Evolutionary conservation across 2,797 vertebrate species (phyloP).

Genomic region (Ibycter americanus): DNA sequence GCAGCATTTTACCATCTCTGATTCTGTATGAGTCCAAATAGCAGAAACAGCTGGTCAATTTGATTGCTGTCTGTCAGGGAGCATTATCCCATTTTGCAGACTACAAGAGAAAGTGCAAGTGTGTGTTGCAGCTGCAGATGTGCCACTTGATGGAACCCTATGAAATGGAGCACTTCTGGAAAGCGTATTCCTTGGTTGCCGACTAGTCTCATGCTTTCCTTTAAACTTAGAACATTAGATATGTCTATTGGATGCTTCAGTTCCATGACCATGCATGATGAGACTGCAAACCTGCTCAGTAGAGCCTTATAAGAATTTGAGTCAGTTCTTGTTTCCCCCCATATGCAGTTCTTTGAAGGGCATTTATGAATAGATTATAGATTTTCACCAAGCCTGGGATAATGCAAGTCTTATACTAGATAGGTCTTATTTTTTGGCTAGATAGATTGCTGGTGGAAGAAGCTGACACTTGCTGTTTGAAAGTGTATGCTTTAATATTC

Average conservation of each 20-base stretch:
- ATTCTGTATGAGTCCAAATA: not conserved
- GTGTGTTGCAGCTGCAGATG: not conserved
- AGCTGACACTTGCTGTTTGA: not conserved
- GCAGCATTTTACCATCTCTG: not conserved
- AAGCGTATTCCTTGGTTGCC: not conserved
- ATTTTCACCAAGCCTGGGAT: not conserved
- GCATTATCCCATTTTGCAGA: not conserved
- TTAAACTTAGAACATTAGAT: not conserved
- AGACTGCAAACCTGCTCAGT: not conserved
- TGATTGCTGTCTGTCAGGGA: not conserved
- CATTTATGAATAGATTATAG: not conserved
- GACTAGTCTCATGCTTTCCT: not conserved
- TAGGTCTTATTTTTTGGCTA: not conserved
- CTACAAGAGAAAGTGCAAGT: not conserved
- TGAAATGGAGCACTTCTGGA: not conserved
- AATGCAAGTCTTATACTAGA: not conserved
- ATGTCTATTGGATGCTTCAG: not conserved
- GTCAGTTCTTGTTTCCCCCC: not conserved
- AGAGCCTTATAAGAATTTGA: not conserved
- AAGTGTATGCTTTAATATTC: not conserved
- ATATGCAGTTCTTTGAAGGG: not conserved
- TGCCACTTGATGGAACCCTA: not conserved
- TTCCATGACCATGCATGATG: not conserved
- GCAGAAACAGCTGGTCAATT: not conserved
- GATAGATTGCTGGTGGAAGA: not conserved